Conservation (phyloP, 1,140 invertebrate genomes). For the Drosophila ananassae region DNA sequence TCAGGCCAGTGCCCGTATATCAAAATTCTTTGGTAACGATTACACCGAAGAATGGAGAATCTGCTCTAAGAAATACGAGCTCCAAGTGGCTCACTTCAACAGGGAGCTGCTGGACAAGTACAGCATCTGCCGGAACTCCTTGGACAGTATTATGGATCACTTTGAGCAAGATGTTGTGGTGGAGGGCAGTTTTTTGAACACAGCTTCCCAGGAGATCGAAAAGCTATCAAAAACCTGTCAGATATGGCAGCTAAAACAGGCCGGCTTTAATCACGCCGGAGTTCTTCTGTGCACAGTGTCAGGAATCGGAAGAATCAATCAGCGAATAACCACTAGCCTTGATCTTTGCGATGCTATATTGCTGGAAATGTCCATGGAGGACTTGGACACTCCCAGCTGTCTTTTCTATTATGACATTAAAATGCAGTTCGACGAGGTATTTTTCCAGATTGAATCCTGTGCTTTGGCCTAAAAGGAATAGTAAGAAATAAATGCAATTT, state of each 20-base stretch:
- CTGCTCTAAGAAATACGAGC: constrained; percentile 51
- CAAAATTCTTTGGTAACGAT: constrained; percentile 13
- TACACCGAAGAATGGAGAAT: constrained; percentile 13
- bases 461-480: constrained; percentile 3
- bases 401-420: constrained; percentile 37
- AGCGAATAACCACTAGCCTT: constrained; percentile 17
- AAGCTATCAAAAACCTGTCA: constrained; percentile 19
- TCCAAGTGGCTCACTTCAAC: constrained; percentile 46
- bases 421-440: constrained; percentile 47
- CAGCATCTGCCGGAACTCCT: constrained; percentile 33
- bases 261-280: constrained; percentile 32
- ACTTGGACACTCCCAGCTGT: constrained; percentile 48
- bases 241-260: constrained; percentile 37
- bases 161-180: constrained; percentile 32
- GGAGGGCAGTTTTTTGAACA: constrained; percentile 34
- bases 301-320: constrained; percentile 40
- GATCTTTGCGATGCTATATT: constrained; percentile 40
- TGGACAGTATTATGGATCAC: constrained; percentile 37
- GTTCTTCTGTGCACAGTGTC: constrained; percentile 43
- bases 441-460: constrained; percentile 31
- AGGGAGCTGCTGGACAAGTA: constrained; percentile 49
- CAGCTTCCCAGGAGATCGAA: constrained; percentile 26
- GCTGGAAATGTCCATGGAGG: constrained; percentile 37
- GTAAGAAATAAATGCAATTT: background rate
- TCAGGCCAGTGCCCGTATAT: constrained; percentile 24